Evolutionary conservation across 2,888 invertebrate species (phyloP).

Genomic region (Acleris literana): DNA sequence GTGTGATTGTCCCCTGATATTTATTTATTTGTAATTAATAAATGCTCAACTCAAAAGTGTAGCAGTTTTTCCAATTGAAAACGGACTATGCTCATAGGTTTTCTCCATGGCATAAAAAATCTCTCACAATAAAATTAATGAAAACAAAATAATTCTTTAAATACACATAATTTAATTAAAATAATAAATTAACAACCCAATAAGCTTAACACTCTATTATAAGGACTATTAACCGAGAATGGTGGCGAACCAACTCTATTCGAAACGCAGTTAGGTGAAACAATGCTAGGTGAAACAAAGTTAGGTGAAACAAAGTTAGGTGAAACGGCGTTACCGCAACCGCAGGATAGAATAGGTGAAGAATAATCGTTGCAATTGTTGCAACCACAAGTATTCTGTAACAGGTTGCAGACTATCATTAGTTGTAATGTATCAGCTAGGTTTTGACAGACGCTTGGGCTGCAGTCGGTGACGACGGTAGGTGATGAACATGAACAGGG

Average conservation of each 20-base stretch:
- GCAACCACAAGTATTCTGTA: constrained; percentile 57
- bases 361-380: constrained; percentile 48
- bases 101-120: too few species aligned
- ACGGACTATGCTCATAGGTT: too few species aligned
- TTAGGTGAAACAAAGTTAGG: constrained; percentile 31
- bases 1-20: too few species aligned
- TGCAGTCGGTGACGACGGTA: constrained; percentile 65
- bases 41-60: too few species aligned
- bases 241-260: constrained; percentile 39
- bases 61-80: too few species aligned
- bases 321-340: constrained; percentile 20
- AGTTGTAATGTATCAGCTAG: constrained; percentile 66
- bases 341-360: constrained; percentile 49
- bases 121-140: too few species aligned
- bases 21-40: too few species aligned
- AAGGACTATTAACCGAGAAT: constrained; percentile 14
- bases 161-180: constrained; percentile 1
- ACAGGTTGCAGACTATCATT: constrained; percentile 64
- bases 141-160: background rate
- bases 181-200: constrained; percentile 15
- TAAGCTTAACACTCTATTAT: constrained; percentile 18
- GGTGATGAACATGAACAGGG: constrained; percentile 36
- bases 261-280: constrained; percentile 41
- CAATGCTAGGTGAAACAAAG: constrained; percentile 40
- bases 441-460: constrained; percentile 66